Evolutionary conservation across 2,797 vertebrate genomes (phyloP).

Genomic region (Pseudochaenichthys georgianus): DNA sequence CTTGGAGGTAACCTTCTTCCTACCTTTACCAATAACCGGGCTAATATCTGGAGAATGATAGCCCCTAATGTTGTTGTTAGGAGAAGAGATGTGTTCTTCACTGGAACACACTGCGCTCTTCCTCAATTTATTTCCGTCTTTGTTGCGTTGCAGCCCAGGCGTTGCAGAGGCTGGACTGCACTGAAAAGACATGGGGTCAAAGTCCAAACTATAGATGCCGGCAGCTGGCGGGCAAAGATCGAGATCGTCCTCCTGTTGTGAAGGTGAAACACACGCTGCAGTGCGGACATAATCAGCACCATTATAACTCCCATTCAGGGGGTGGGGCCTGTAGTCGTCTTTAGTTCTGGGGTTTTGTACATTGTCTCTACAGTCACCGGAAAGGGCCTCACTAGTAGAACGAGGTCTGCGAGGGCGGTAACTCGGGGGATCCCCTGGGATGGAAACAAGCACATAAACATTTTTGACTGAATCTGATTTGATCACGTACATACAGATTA

Average conservation of each 20-base stretch:
- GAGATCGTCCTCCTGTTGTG: conserved; percentile 87
- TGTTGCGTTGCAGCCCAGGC: conserved; percentile 55
- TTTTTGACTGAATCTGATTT: not conserved
- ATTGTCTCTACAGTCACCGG: conserved; percentile 88
- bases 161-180: conserved; percentile 83
- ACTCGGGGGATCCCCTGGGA: conserved; percentile 88
- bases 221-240: conserved; percentile 89
- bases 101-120: conserved; percentile 85
- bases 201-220: conserved; percentile 92
- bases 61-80: conserved; percentile 86
- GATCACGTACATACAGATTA: not conserved
- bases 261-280: conserved; percentile 60
- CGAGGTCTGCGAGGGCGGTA: conserved; percentile 91
- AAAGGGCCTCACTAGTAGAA: conserved; percentile 93
- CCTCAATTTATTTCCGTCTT: conserved; percentile 82
- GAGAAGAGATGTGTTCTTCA: conserved; percentile 89
- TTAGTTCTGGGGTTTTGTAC: conserved; percentile 84
- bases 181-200: conserved; percentile 97
- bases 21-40: conserved; percentile 66
- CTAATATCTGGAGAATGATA: conserved; percentile 87
- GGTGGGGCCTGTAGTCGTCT: conserved; percentile 85
- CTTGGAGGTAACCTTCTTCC: conserved; percentile 77
- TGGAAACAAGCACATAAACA: conserved; percentile 5
- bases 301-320: conserved; percentile 82
- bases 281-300: conserved; percentile 79